Base-by-base conservation (phyloP, 2,888 invertebrate genomes). In the Patella ulyssiponensis region DNA sequence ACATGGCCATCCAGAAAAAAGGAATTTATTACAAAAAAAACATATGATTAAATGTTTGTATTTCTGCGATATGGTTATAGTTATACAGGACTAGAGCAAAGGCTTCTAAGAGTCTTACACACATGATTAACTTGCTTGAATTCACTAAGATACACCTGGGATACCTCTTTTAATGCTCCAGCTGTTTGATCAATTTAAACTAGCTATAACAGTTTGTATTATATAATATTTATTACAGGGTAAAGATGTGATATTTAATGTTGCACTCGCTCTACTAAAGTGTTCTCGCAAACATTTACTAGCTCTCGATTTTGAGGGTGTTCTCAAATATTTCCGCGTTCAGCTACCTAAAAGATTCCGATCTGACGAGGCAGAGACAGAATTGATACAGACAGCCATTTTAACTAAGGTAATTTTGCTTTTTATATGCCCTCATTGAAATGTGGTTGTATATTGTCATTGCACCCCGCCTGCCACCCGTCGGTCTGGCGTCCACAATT, bases 301-400 rank as follows among this genome's bases (percentile, higher is more conserved):
- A 77, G 95, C 95, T 82, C 93, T 98, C 83, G 99, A 99, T 93
- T 99, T 99, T 90, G 99, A 99, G 93, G 98, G 98, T 23, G 96
- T 98, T 79, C 94, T 99, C 84, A 99, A 99, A 92, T 99, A 98
- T 93, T 99, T 99, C 92, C 95, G 99, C 80, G 98, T 99, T 2
- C 96, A 96, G 17, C 93, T 99, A 85, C 99, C 99, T 69, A 98
- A 99, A 93, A 97, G 96, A 89, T 99, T 98, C 91, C 95, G 98
- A 75, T 96, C 95, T 17, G 97, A 98, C 90, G 96, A 96, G 87
- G 94, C 96, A 17, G 96, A 98, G 0, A 94, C 95, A 71, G 95
- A 96, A 84, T 94, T 99, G 12, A 95, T 99, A 92, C 96, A 96
- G 91, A 93, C 95, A 83, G 98, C 99, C 5, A 96, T 97, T 90